phyloP scores from a whole-genome alignment of 2,113 vertebrate genomes.

The Bufo gargarizans region DNA sequence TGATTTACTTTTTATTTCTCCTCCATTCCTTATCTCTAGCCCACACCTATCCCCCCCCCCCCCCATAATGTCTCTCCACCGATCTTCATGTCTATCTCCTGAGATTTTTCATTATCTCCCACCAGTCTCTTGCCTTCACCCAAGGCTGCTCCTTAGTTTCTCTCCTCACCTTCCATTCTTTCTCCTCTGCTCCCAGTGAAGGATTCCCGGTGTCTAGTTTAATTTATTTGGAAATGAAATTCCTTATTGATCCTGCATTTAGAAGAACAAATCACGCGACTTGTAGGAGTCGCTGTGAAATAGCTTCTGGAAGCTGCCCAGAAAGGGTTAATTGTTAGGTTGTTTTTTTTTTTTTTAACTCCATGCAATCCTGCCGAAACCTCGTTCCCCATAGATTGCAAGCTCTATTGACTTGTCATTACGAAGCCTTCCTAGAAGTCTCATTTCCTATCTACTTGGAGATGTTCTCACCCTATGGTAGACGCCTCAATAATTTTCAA shows the following conservation, averaged over 20 bases:
- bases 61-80: background rate
- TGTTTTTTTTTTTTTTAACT: background rate
- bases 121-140: background rate
- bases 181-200: conserved; percentile 60
- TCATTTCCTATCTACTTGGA: background rate
- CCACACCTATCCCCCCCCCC: background rate
- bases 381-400: background rate
- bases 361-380: background rate
- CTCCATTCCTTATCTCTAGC: background rate
- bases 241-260: conserved; percentile 75
- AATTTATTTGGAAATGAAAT: conserved; percentile 78
- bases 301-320: background rate
- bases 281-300: conserved; percentile 66
- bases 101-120: background rate
- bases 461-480: background rate
- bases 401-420: background rate
- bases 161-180: conserved; percentile 5
- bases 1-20: conserved; percentile 7
- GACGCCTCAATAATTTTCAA: background rate
- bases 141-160: background rate
- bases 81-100: background rate
- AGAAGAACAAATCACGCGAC: conserved; percentile 72
- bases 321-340: background rate
- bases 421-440: background rate
- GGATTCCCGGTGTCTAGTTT: conserved; percentile 73